Conservation (phyloP, 2,888 invertebrate species). For the Trilocha varians region DNA sequence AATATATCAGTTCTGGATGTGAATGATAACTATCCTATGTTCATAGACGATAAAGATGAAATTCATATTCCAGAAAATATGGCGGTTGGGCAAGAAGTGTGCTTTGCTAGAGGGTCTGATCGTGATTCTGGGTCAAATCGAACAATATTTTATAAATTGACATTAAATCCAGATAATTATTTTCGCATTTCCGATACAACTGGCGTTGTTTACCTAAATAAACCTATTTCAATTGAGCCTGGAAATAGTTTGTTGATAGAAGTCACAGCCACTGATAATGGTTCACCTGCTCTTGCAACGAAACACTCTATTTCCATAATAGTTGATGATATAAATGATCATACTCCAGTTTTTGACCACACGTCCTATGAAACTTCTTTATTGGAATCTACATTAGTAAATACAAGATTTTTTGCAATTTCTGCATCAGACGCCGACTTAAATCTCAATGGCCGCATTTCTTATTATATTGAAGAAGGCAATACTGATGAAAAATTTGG, state of each 20-base stretch:
- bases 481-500: slow-evolving; percentile 91
- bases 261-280: slow-evolving; percentile 89
- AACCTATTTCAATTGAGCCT: slow-evolving; percentile 83
- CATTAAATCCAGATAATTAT: slow-evolving; percentile 83
- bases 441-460: slow-evolving; percentile 83
- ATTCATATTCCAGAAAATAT: slow-evolving; percentile 88
- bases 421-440: slow-evolving; percentile 92
- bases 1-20: slow-evolving; percentile 88
- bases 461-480: slow-evolving; percentile 89
- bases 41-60: slow-evolving; percentile 85
- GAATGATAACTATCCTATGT: slow-evolving; percentile 93
- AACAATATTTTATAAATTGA: slow-evolving; percentile 85
- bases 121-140: slow-evolving; percentile 92
- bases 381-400: slow-evolving; percentile 91
- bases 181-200: slow-evolving; percentile 90
- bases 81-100: slow-evolving; percentile 94
- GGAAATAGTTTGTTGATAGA: slow-evolving; percentile 81
- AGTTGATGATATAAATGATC: slow-evolving; percentile 93
- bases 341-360: slow-evolving; percentile 94
- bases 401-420: slow-evolving; percentile 91
- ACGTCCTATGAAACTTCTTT: slow-evolving; percentile 94
- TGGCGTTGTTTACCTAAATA: slow-evolving; percentile 90
- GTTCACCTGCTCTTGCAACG: slow-evolving; percentile 81
- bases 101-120: slow-evolving; percentile 89
- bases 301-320: slow-evolving; percentile 81